Conservation (phyloP, 2,888 invertebrate genomes). For the Megalurothrips usitatus region DNA sequence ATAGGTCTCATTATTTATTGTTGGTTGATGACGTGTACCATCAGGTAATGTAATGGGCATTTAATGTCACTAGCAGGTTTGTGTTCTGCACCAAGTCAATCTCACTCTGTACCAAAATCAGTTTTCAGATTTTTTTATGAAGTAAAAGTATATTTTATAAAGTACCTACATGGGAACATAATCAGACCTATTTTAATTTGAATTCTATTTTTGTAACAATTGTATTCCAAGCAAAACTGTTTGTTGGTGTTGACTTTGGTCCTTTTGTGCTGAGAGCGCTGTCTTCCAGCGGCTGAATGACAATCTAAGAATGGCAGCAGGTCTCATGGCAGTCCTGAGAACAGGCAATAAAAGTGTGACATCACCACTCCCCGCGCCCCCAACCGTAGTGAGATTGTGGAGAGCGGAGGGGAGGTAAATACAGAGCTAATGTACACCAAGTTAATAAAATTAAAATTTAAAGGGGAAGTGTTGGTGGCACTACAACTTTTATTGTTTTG, state of each 20-base stretch:
- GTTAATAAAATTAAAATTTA: too few species aligned
- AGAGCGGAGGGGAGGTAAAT: too few species aligned
- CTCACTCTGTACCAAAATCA: conserved; percentile 4
- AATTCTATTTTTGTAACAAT: background rate
- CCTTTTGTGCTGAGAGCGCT: background rate
- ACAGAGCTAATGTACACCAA: background rate
- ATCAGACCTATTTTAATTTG: conserved; percentile 7
- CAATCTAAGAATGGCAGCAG: background rate
- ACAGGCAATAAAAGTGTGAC: background rate
- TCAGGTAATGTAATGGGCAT: conserved; percentile 8
- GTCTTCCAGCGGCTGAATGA: conserved; percentile 16
- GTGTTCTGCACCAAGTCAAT: background rate
- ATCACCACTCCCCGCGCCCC: background rate
- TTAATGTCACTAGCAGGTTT: background rate
- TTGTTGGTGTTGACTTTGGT: background rate
- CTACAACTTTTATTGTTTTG: background rate
- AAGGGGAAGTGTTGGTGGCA: background rate
- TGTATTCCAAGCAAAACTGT: background rate
- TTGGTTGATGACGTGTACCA: conserved; percentile 8
- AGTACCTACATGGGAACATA: conserved; percentile 20
- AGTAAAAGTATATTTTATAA: background rate
- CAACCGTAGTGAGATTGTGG: background rate
- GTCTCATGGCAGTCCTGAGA: background rate
- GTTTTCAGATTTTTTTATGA: background rate
- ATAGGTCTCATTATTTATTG: conserved; percentile 11